Evolutionary conservation across 92 coral and sea anemone species (phyloP), one percentile per base, ranked within the genome.

Genomic region (Zoanthus gigantus): DNA sequence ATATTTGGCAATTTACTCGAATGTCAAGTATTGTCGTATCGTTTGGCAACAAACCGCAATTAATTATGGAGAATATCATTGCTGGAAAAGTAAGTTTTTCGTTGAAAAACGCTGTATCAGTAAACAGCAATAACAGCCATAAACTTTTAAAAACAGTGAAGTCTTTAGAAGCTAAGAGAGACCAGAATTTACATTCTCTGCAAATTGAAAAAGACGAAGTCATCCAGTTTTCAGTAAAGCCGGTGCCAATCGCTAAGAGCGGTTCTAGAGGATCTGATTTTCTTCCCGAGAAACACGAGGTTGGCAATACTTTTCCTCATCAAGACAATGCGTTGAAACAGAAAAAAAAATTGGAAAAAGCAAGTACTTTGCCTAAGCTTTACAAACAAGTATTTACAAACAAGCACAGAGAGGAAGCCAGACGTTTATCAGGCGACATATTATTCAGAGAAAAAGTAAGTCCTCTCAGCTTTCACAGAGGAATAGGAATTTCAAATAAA

Each of bases 91-190:
- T 93, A 9, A 95, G 96, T 73, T 48, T 57, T 44, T 89, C 98
- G 0, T 76, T 95, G 74, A 86, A 74, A 74, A 93, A 89, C 76
- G 96, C 98, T 47, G 61, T 93, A 5, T 86, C 89, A 29, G 89
- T 91, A 5, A 95, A 95, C 47, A 84, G 69, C 48, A 87, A 63
- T 12, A 79, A 82, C 47, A 90, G 56, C 53, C 96, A 93, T 46
- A 86, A 80, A 17, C 92, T 95, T 67, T 88, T 69, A 8, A 86
- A 87, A 83, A 85, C 58, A 73, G 93, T 95, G 9, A 95, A 77
- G 52, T 83, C 65, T 82, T 69, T 95, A 63, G 98, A 95, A 86
- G 94, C 92, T 4, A 93, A 95, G 57, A 87, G 95, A 79, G 92
- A 95, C 81, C 61, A 91, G 79, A 89, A 90, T 34, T 83, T 95